These are phyloP conservation scores for Delphinus delphis DNA, from an alignment of 2,113 vertebrate species.

Conservation along the genomic window DNA sequence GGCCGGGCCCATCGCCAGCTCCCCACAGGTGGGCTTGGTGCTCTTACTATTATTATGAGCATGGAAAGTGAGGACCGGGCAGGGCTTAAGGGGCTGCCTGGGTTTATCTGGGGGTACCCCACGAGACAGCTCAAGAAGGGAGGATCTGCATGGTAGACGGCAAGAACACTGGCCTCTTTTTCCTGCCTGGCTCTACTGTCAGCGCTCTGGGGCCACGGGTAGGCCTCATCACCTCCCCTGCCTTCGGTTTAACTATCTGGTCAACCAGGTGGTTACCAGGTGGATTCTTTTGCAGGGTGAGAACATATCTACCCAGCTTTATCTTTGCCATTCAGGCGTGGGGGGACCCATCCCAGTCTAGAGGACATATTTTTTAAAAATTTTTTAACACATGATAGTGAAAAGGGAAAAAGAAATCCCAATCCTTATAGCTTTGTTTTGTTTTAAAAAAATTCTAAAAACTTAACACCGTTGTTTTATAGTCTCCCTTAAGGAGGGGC, in stretches of 20 bases:
- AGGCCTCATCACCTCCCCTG: background rate
- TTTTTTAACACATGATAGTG: background rate
- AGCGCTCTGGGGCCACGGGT: too few species aligned
- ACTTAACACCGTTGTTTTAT: background rate
- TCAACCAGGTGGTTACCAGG: background rate
- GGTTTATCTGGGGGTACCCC: background rate
- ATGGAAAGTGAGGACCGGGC: background rate
- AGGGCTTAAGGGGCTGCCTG: background rate
- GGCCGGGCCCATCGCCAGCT: conserved; percentile 86
- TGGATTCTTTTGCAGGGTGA: background rate
- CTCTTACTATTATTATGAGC: background rate
- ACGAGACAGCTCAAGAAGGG: background rate
- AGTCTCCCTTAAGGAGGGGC: background rate
- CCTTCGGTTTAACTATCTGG: background rate
- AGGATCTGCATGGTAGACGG: background rate
- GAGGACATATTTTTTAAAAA: background rate
- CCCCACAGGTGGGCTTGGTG: conserved; percentile 88
- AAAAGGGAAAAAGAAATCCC: background rate
- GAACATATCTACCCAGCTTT: background rate
- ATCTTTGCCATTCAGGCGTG: background rate
- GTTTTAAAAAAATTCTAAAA: background rate
- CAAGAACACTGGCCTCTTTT: background rate
- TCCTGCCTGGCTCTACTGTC: background rate
- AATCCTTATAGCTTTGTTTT: background rate
- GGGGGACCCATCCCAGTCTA: background rate